A percentile compares a stretch with the other conserved stretches of the same genome.
phyloP scores from a whole-genome alignment of 2,113 vertebrate genomes.

The Bubo bubo region DNA sequence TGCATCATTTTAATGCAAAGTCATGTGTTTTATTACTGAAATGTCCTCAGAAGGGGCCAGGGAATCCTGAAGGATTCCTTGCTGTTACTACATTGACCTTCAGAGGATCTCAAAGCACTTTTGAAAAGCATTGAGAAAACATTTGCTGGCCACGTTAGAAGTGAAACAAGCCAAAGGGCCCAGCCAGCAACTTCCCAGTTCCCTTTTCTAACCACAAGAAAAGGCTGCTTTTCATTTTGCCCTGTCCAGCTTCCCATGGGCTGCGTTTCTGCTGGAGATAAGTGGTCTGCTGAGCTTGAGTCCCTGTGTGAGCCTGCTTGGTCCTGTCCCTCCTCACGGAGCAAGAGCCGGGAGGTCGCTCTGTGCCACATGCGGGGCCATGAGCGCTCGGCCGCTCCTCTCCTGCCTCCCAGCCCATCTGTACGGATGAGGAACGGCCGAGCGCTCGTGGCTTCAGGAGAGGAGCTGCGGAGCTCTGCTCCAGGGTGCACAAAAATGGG shows the following conservation, averaged over 20 bases:
- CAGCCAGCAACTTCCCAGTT: background rate
- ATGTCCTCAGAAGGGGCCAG: background rate
- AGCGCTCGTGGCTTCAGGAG: fast-evolving
- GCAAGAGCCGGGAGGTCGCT: background rate
- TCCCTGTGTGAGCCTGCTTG: background rate
- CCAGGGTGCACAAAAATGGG: background rate
- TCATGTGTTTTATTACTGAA: background rate
- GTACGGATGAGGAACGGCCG: too few species aligned
- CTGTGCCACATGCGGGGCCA: background rate
- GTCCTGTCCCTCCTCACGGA: fast-evolving
- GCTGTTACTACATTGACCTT: background rate
- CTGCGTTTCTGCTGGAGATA: background rate
- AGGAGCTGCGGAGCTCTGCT: background rate
- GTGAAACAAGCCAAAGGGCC: background rate
- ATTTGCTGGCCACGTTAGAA: background rate
- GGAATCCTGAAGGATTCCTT: background rate
- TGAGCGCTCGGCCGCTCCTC: fast-evolving
- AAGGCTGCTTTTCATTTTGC: background rate
- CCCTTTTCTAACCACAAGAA: background rate
- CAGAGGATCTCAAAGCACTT: background rate
- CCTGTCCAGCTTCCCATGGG: background rate
- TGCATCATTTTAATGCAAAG: background rate
- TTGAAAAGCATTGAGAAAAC: background rate
- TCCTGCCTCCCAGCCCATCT: background rate
- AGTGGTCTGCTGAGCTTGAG: fast-evolving